Percentiles rank a stretch among this genome's conserved stretches.
These are phyloP conservation scores for Heliconius cydno DNA, from an alignment of 2,888 invertebrate species.

Conservation along the genomic window DNA sequence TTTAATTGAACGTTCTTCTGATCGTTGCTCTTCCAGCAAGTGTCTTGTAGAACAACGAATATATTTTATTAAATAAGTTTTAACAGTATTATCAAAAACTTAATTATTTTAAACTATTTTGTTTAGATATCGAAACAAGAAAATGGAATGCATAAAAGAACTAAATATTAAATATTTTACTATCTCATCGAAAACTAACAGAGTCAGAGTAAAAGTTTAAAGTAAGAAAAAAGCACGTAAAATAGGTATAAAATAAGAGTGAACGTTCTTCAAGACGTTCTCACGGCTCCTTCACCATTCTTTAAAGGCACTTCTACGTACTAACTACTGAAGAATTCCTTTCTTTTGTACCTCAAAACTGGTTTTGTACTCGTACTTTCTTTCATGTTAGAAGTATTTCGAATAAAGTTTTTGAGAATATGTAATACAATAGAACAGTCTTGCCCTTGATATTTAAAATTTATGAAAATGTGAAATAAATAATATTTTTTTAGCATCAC, in stretches of 20 bases:
- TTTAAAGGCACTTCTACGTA: slow-evolving; percentile 23
- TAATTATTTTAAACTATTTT: not conserved
- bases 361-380: not conserved
- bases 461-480: not conserved
- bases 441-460: not conserved
- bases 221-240: not conserved
- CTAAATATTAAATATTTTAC: not conserved
- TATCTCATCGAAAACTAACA: not conserved
- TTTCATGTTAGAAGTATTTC: slow-evolving; percentile 10
- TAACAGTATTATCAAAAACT: not conserved
- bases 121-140: not conserved
- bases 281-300: slow-evolving; percentile 8
- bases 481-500: no score
- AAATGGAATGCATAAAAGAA: not conserved
- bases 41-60: not conserved
- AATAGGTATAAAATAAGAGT: slow-evolving; percentile 9
- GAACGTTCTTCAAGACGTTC: slow-evolving; percentile 6
- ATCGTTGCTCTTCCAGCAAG: no score
- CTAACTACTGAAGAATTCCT: slow-evolving; percentile 25
- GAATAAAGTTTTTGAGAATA: not conserved
- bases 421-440: not conserved
- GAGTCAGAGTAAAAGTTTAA: slow-evolving; percentile 12
- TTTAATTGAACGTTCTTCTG: no score
- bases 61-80: not conserved
- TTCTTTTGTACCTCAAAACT: slow-evolving; percentile 24